phyloP scores from a whole-genome alignment of 2,797 vertebrate genomes.

The Amblyopsis hoosieri region DNA sequence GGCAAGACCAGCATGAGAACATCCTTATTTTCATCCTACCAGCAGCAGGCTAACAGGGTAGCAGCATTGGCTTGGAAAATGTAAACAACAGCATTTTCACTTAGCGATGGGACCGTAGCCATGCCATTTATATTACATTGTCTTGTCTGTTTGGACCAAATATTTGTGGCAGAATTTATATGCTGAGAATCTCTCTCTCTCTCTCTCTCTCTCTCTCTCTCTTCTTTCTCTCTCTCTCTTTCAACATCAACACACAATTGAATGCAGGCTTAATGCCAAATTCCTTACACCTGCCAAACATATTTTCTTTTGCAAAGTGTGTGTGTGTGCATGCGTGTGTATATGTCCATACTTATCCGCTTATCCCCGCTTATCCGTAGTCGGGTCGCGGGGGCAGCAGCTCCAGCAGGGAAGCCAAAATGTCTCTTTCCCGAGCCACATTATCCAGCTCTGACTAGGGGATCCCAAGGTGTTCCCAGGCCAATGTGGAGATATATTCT shows the following conservation, averaged over 20 bases:
- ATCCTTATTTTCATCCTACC: neutral
- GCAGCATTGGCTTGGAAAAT: neutral
- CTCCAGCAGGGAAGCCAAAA: too few species aligned
- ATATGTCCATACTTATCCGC: too few species aligned
- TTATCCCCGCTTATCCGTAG: too few species aligned
- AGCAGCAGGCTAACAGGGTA: neutral
- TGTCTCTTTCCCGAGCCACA: too few species aligned
- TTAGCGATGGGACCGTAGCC: neutral
- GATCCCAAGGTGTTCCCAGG: too few species aligned
- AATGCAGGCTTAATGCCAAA: too few species aligned
- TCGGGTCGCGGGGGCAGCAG: too few species aligned
- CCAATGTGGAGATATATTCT: too few species aligned
- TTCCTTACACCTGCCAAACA: neutral
- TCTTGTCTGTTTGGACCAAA: constrained; percentile 41
- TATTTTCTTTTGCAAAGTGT: neutral
- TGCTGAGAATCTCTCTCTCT: neutral
- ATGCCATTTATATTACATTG: neutral
- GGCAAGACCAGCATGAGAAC: neutral
- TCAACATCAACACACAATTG: neutral
- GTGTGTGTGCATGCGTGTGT: neutral
- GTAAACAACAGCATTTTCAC: constrained; percentile 10
- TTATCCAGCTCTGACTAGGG: too few species aligned
- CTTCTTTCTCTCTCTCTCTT: neutral
- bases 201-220: neutral
- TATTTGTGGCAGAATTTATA: constrained; percentile 27